Conservation (phyloP, 1,140 invertebrate genomes). For the Drosophila littoralis region DNA sequence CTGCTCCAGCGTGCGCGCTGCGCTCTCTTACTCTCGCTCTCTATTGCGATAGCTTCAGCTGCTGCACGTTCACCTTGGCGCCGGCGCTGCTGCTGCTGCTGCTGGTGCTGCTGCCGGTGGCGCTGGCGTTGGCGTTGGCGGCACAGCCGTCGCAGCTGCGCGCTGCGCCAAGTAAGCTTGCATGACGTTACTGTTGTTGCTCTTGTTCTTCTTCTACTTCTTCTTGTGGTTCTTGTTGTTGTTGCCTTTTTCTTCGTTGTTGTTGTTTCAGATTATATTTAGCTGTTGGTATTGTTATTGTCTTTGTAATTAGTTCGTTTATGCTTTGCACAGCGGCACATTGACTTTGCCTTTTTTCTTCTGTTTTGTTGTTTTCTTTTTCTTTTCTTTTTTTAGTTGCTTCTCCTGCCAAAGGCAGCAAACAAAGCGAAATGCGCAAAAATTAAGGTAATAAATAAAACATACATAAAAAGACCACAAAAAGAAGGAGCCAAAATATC, state of each 20-base stretch:
- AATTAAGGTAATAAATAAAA: neutral
- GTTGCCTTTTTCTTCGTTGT: neutral
- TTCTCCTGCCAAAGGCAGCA: conserved; percentile 20
- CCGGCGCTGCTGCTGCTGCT: conserved; percentile 30
- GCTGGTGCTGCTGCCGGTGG: conserved; percentile 39
- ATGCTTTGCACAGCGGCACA: conserved; percentile 1
- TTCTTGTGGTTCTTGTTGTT: neutral
- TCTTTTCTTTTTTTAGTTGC: conserved; percentile 5
- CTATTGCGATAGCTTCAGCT: conserved; percentile 12
- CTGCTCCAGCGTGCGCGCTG: neutral
- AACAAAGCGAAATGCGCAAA: conserved; percentile 10
- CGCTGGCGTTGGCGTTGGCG: conserved; percentile 33
- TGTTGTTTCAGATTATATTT: conserved; percentile 21
- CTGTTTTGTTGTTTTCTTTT: neutral
- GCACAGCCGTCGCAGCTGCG: conserved; percentile 62
- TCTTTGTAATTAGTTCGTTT: conserved; percentile 9
- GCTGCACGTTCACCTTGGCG: conserved; percentile 40
- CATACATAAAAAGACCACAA: neutral
- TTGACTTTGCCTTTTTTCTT: neutral
- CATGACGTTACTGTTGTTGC: conserved; percentile 39
- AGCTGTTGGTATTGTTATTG: conserved; percentile 13
- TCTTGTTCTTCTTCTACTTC: neutral
- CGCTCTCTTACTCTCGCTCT: neutral
- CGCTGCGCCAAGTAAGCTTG: conserved; percentile 59
- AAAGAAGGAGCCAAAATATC: conserved; percentile 14